Conservation (phyloP, 30 jellyfish, hydroid and myxozoan species). For the Rhopilema esculentum region DNA sequence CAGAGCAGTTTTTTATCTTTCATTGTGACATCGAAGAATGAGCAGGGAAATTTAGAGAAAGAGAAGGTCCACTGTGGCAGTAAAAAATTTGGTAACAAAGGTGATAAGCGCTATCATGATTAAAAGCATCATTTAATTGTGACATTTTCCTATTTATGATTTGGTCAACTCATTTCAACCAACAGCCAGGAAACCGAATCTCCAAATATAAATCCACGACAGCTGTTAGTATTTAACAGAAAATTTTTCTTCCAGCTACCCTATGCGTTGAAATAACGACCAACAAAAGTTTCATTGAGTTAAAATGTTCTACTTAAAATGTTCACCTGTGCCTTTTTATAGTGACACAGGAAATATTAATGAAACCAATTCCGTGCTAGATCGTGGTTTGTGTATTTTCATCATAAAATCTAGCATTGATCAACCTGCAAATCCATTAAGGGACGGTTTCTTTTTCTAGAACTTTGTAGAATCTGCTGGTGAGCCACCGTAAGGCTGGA, state of each 20-base stretch:
- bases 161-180: background rate
- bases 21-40: too few species aligned
- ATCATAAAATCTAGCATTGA: too few species aligned
- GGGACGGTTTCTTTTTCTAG: too few species aligned
- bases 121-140: background rate
- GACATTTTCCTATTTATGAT: background rate
- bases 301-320: background rate
- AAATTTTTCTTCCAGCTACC: background rate
- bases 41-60: too few species aligned
- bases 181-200: background rate
- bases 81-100: background rate
- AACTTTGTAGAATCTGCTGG: too few species aligned
- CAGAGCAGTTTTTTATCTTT: too few species aligned
- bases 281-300: background rate
- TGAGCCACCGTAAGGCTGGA: background rate
- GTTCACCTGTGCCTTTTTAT: background rate
- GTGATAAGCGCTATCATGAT: background rate
- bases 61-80: background rate
- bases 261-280: background rate
- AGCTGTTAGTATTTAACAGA: background rate
- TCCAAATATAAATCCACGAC: background rate
- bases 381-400: background rate
- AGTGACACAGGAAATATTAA: background rate
- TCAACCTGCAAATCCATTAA: too few species aligned
- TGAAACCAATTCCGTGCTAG: background rate